A percentile compares a stretch with the other conserved stretches of the same genome.
These are phyloP conservation scores for Diorhabda carinulata DNA, from an alignment of 1,140 invertebrate species.

Conservation along the genomic window DNA sequence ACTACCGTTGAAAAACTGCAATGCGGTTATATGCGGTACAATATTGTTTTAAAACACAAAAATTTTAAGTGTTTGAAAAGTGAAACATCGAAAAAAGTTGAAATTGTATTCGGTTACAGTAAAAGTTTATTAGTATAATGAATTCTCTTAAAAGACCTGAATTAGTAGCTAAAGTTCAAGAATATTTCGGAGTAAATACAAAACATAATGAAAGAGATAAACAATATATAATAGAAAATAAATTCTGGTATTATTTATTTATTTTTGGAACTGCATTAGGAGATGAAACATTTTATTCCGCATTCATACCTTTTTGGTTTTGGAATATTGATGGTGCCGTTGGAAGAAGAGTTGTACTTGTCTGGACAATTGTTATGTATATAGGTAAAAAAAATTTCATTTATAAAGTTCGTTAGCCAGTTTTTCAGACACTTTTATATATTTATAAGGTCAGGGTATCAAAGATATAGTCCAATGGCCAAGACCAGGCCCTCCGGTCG, in stretches of 20 bases:
- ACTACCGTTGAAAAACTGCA: neutral
- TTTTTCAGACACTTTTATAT: neutral
- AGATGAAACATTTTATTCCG: slow-evolving; percentile 84
- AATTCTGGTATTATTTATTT: slow-evolving; percentile 85
- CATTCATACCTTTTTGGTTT: slow-evolving; percentile 86
- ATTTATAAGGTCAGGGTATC: slow-evolving; percentile 68
- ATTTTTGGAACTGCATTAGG: slow-evolving; percentile 77
- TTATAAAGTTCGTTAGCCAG: neutral
- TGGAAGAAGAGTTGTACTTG: slow-evolving; percentile 70
- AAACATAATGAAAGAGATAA: slow-evolving; percentile 37
- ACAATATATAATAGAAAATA: slow-evolving; percentile 63
- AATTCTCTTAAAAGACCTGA: slow-evolving; percentile 63
- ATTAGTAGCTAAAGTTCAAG: slow-evolving; percentile 67
- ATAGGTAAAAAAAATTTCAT: slow-evolving; percentile 59
- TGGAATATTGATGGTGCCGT: slow-evolving; percentile 88
- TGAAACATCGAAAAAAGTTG: too few relatives aligned
- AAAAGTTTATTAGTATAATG: slow-evolving; percentile 43
- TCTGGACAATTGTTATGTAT: slow-evolving; percentile 85
- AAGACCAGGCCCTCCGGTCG: slow-evolving; percentile 76
- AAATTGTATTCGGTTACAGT: too few relatives aligned
- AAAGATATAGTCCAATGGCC: slow-evolving; percentile 87
- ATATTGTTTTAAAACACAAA: too few relatives aligned
- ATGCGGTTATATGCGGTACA: neutral
- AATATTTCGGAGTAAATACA: slow-evolving; percentile 58
- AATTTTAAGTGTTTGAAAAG: slow-evolving; percentile 3